Conservation (phyloP, 1,140 invertebrate species). For the Conus ventricosus region DNA sequence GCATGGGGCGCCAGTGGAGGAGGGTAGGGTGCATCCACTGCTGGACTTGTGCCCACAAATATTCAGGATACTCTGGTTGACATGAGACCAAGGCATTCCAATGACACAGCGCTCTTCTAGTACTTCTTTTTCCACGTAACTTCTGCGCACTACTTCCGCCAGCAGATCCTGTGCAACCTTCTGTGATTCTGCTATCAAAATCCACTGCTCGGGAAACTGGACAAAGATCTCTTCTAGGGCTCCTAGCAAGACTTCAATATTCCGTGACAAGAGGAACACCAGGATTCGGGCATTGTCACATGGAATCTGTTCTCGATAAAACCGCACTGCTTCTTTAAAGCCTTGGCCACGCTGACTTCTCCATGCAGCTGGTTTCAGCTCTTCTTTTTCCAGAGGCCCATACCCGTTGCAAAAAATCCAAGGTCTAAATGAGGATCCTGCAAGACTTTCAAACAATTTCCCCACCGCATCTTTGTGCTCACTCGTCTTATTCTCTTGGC, state of each 20-base stretch:
- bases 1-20: conserved; percentile 44
- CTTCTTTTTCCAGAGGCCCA: conserved; percentile 29
- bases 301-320: conserved; percentile 46
- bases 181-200: conserved; percentile 47
- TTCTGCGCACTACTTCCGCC: conserved; percentile 40
- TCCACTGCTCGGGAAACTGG: conserved; percentile 56
- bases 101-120: conserved; percentile 44
- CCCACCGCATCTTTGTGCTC: conserved; percentile 31
- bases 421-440: conserved; percentile 16
- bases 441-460: conserved; percentile 31
- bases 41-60: conserved; percentile 21
- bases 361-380: conserved; percentile 41
- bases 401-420: conserved; percentile 55
- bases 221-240: conserved; percentile 48
- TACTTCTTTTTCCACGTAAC: conserved; percentile 39
- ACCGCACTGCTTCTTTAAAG: conserved; percentile 51
- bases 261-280: conserved; percentile 53
- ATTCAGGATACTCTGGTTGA: conserved; percentile 39
- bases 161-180: conserved; percentile 45
- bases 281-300: conserved; percentile 50
- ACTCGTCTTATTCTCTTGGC: conserved; percentile 29
- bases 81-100: conserved; percentile 56
- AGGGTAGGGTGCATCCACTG: conserved; percentile 38
- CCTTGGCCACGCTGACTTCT: conserved; percentile 46
- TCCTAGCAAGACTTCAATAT: conserved; percentile 51